Base-by-base conservation (phyloP, 2,113 vertebrate species). In the Typhlomys cinereus region DNA sequence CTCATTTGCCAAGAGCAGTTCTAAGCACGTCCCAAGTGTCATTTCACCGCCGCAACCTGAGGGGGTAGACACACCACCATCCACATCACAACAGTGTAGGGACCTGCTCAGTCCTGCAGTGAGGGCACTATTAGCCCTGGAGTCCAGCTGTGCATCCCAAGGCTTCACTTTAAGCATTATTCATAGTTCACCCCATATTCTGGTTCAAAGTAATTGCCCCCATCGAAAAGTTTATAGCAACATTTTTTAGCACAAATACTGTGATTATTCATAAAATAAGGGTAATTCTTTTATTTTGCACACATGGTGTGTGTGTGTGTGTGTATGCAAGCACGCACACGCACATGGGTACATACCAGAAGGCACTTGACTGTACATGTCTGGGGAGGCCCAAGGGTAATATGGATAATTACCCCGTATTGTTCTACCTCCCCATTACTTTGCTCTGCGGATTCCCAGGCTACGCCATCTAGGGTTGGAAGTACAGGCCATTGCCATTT, bases 221-320 rank as follows among this genome's bases (percentile, higher is more conserved):
- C 71, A 36, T 54, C 87, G 29, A 88, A 84, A 95, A 85, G 48
- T 94, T 78, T 76, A 12, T 67, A 82, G 70, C 29, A 88, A 34
- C 17, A 75, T 41, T 66, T 93, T 34, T 41, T 61, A 89, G 34
- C 44, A 52, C 50, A 73, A 91, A 57, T 54, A 76, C 54, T 76
- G 59, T 0, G 82, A 59, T 29, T 79, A 64, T 52, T 64, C 29
- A 64, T 48, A 84, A 79, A 91, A 81, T 13, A 39, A 71, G 29
- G 46, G 82, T 81, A 69, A 74, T 36, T 70, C 31, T 80, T n/a
- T n/a, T n/a, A n/a, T n/a, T n/a, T n/a, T n/a, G n/a, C n/a, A n/a
- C n/a, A n/a, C n/a, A n/a, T n/a, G n/a, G n/a, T n/a, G n/a, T n/a
- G n/a, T n/a, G n/a, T n/a, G n/a, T n/a, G n/a, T n/a, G n/a, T n/a